A percentile compares a stretch with the other conserved stretches of the same genome.
phyloP scores from a whole-genome alignment of 2,888 invertebrate genomes.

The Chorisops tibialis region DNA sequence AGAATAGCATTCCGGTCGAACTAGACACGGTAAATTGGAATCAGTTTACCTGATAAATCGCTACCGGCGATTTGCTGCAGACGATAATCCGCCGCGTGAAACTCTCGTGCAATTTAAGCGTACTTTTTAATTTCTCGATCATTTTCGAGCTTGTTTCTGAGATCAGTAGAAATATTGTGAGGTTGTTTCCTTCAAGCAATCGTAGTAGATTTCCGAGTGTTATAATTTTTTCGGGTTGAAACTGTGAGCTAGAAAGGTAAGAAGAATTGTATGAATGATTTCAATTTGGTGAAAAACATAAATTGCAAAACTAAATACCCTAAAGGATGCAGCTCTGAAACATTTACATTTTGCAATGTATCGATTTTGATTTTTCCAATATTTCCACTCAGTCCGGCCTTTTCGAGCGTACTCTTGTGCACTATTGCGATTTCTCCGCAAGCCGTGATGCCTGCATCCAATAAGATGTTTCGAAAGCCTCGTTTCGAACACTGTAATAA shows the following conservation, averaged over 20 bases:
- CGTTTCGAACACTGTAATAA: slow-evolving; percentile 44
- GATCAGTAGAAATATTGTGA: slow-evolving; percentile 47
- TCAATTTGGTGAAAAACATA: background rate
- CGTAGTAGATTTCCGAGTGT: slow-evolving; percentile 46
- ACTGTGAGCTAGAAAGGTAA: slow-evolving; percentile 43
- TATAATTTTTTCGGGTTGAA: slow-evolving; percentile 46
- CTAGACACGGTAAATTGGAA: too few relatives aligned
- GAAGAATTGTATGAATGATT: background rate
- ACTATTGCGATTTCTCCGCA: slow-evolving; percentile 49
- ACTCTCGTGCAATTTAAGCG: slow-evolving; percentile 42
- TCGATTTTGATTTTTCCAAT: slow-evolving; percentile 42
- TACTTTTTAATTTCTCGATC: slow-evolving; percentile 44
- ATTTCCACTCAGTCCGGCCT: slow-evolving; percentile 43
- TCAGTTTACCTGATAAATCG: slow-evolving; percentile 47
- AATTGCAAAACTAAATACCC: slow-evolving; percentile 43
- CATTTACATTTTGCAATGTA: slow-evolving; percentile 47
- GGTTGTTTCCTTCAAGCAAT: slow-evolving; percentile 42
- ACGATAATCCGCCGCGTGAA: slow-evolving; percentile 47
- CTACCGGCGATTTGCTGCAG: slow-evolving; percentile 47
- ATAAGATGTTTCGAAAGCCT: slow-evolving; percentile 48
- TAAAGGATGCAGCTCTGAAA: slow-evolving; percentile 50
- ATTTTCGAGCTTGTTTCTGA: slow-evolving; percentile 46
- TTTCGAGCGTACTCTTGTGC: slow-evolving; percentile 45
- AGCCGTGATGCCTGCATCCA: slow-evolving; percentile 48
- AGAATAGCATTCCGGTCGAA: too few relatives aligned